Evolutionary conservation across 1,140 invertebrate species (phyloP), one percentile per base, ranked within the genome.

Genomic region (Ips typographus): DNA sequence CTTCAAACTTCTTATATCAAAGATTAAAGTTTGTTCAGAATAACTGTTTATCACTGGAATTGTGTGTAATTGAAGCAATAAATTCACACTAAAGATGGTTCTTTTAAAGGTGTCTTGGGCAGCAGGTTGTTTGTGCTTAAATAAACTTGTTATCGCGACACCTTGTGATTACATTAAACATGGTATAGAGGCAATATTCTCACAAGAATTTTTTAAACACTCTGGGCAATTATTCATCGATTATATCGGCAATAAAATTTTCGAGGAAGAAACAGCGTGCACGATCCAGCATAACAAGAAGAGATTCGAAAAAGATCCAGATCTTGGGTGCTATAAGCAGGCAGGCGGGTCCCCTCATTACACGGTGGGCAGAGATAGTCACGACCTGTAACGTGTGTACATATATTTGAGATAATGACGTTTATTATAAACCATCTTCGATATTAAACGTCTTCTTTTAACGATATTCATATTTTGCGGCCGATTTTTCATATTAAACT

Each of bases 311-410:
- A 73, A 71, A 74, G 72, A 72, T 68, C 66, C 61, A 65, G 66
- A 68, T 71, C 73, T 62, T 69, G 60, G 56, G 59, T 63, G 68
- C 62, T 69, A 70, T 73, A 69, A 68, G 66, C 70, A 70, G 71
- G 62, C 70, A 66, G 74, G 72, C 65, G 72, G 72, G 75, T 73
- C 77, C 73, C 77, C 77, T 80, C 78, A 80, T 80, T 80, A 80
- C 77, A 77, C 78, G 77, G 78, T 80, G 77, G 78, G 78, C 75
- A 77, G 77, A 71, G 75, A 77, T 77, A 73, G 75, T 80, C 78
- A 80, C 78, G 78, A 80, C 72, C 72, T 71, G 73, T 79, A 79
- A 80, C 77, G 77, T 80, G 77, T 80, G 76, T 79, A 80, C 78
- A 79, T 77, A 78, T 80, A 79, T 77, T 75, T 63, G 68, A 74